These are phyloP conservation scores for Zoanthus solanderi DNA, from an alignment of 92 coral and sea anemone species.

Conservation along the genomic window DNA sequence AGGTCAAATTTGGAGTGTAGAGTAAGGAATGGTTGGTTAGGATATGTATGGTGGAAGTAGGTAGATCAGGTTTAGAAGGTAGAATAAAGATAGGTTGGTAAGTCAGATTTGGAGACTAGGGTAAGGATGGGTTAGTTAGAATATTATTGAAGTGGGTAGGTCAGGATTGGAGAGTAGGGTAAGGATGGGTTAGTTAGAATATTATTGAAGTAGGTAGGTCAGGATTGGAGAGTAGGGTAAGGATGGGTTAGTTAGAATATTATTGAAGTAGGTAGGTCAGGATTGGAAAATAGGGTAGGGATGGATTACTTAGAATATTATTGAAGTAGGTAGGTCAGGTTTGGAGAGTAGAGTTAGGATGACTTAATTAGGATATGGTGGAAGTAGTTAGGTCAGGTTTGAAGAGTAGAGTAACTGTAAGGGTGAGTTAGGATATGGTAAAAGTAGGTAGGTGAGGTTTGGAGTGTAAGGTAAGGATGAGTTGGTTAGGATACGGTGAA, in stretches of 20 bases:
- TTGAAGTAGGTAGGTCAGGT: neutral
- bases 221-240: no score
- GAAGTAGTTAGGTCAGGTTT: neutral
- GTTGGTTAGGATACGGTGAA: neutral
- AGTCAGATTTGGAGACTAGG: neutral
- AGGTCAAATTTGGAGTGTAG: neutral
- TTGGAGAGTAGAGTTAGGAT: neutral
- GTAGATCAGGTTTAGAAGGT: no score
- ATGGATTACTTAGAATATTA: neutral
- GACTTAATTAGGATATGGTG: neutral
- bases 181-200: neutral
- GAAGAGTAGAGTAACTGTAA: neutral
- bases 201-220: no score
- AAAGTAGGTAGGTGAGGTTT: neutral
- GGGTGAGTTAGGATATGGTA: neutral
- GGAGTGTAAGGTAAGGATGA: neutral
- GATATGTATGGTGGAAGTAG: no score
- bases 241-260: no score
- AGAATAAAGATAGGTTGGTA: neutral
- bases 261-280: neutral
- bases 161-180: neutral
- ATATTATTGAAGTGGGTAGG: neutral
- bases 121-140: neutral
- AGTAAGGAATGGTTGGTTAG: neutral
- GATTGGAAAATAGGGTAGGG: neutral